Percentiles rank a stretch among this genome's conserved stretches.
These are phyloP conservation scores for Pithys albifrons DNA, from an alignment of 2,113 vertebrate genomes.

Conservation along the genomic window DNA sequence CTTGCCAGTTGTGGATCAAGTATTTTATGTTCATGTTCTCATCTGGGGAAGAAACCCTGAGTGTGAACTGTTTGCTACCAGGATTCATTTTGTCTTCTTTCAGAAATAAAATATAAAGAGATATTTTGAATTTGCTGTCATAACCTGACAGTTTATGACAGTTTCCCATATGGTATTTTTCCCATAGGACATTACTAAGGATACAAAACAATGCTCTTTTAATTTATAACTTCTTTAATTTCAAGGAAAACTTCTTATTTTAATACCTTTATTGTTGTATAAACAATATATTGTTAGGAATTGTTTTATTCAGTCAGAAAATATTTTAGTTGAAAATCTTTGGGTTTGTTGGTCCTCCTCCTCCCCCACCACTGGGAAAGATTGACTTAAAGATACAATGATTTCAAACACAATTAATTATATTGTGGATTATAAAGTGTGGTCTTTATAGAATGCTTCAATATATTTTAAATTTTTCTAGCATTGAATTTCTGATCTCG, in stretches of 20 bases:
- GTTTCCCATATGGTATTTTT: background rate
- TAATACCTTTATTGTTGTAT: background rate
- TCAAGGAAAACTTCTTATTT: background rate
- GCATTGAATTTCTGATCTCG: background rate
- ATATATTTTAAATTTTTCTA: background rate
- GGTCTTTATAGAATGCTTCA: background rate
- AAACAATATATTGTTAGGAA: background rate
- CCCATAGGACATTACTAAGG: background rate
- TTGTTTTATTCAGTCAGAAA: background rate
- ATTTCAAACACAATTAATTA: background rate
- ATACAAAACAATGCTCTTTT: background rate
- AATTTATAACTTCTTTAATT: background rate
- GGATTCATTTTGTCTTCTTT: background rate
- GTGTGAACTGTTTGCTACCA: background rate
- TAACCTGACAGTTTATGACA: background rate
- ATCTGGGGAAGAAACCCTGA: background rate
- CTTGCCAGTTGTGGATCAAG: background rate
- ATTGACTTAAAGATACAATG: background rate
- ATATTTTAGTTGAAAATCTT: background rate
- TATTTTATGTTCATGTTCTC: background rate
- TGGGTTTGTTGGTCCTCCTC: background rate
- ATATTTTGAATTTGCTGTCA: background rate
- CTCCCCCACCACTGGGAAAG: background rate
- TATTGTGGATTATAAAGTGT: too few relatives aligned
- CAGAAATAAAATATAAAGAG: background rate